phyloP scores from a whole-genome alignment of 2,888 invertebrate species.

The Polydesmus complanatus region DNA sequence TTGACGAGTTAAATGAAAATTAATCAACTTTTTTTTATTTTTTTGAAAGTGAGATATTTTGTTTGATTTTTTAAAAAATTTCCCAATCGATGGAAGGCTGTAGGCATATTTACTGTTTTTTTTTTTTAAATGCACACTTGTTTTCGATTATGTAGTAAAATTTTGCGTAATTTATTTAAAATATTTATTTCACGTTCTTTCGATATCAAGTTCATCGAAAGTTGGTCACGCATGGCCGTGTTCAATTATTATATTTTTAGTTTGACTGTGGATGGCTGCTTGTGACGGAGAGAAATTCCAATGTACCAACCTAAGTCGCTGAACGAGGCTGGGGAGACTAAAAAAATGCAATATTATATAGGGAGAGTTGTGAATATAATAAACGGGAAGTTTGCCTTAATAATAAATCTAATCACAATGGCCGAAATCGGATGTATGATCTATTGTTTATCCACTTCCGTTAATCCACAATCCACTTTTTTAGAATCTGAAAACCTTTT shows the following conservation, averaged over 20 bases:
- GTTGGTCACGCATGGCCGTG: neutral
- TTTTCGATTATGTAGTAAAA: too few species aligned
- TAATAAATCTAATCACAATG: neutral
- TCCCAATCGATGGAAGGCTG: too few species aligned
- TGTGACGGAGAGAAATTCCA: too few species aligned
- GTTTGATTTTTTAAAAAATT: too few species aligned
- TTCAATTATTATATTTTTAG: neutral
- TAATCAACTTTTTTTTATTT: too few species aligned
- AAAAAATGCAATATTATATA: neutral
- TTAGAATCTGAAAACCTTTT: neutral
- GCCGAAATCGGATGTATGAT: neutral
- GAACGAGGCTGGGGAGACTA: neutral
- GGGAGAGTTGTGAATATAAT: too few species aligned
- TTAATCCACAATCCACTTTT: too few species aligned
- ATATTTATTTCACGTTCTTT: neutral
- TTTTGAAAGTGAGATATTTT: too few species aligned
- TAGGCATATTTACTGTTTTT: too few species aligned
- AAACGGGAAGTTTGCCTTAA: neutral
- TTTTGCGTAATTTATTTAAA: neutral
- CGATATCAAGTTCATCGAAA: neutral
- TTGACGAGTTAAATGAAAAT: too few species aligned
- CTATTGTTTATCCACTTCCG: neutral
- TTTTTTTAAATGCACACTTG: too few species aligned
- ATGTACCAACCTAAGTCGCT: neutral
- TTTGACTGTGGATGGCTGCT: neutral